Evolutionary conservation across 2,113 vertebrate species (phyloP).

Genomic region (Sorex araneus): DNA sequence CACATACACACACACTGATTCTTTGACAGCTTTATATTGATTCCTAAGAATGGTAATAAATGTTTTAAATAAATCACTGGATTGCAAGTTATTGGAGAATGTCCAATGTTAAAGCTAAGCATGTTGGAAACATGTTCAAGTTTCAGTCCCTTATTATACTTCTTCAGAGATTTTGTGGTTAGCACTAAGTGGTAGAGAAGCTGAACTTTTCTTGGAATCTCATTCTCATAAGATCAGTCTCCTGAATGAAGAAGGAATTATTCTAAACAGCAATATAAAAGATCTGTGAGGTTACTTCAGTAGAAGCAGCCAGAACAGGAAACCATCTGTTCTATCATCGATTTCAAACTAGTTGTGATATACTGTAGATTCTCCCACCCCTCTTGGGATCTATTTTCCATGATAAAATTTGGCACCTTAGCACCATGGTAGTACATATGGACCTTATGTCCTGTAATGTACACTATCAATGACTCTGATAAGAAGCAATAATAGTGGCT

Average conservation of each 20-base stretch:
- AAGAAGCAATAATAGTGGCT: neutral
- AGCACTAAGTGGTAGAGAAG: neutral
- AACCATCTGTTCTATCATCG: neutral
- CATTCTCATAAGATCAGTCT: slow-evolving; percentile 59
- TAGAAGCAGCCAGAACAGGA: slow-evolving; percentile 18
- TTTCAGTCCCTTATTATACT: slow-evolving; percentile 48
- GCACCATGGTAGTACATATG: neutral
- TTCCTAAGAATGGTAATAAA: slow-evolving; percentile 52
- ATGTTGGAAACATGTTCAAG: slow-evolving; percentile 45
- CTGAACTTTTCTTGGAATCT: slow-evolving; percentile 43
- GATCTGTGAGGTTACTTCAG: slow-evolving; percentile 68
- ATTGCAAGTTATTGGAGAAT: slow-evolving; percentile 4
- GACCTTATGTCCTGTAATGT: neutral
- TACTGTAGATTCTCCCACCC: neutral
- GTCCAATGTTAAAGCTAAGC: slow-evolving; percentile 49
- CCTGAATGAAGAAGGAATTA: slow-evolving; percentile 67
- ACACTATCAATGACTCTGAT: neutral
- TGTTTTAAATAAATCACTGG: slow-evolving; percentile 62
- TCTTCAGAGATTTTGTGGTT: slow-evolving; percentile 40
- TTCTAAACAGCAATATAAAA: slow-evolving; percentile 54
- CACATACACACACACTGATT: neutral
- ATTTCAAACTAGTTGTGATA: neutral
- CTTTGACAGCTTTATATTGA: slow-evolving; percentile 51
- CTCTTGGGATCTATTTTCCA: neutral
- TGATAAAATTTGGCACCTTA: neutral